Base-by-base conservation (phyloP, 2,113 vertebrate species). In the Cyanoramphus novaezelandiae region DNA sequence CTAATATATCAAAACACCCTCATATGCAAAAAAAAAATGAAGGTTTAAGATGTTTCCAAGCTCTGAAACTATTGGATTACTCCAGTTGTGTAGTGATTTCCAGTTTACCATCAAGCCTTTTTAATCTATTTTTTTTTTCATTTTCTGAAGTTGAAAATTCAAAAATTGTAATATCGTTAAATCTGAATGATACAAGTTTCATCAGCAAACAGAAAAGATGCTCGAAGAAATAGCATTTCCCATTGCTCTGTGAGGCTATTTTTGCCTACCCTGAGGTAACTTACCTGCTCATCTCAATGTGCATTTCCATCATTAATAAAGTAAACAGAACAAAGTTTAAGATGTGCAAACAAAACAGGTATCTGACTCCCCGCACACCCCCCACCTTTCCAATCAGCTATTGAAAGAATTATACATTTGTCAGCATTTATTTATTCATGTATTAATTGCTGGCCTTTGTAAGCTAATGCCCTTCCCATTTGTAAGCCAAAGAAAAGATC, bases 321-420 rank as follows among this genome's bases (percentile, higher is more conserved):
- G 65, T 7, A 46, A 78, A 63, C 11, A 47, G 12, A 90, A 28
- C 8, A 20, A 85, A 67, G 17, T 41, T 59, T 19, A 28, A n/a
- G 28, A 37, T 50, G 19, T 23, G 7, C 10, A 90, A 88, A 57
- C 5, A 41, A 55, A 64, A 9, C 16, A 44, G 18, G 29, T 8
- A n/a, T 3, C 39, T 88, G 17, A 55, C 24, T 72, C 17, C 8
- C 5, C 2, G 41, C 2, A 1, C 4, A 4, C 1, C 4, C 4
- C 2, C 3, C 2, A 2, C 4, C 7, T 21, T 91, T 71, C 43
- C 49, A 81, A 75, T 63, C 28, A 68, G 17, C 7, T 82, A 8
- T 20, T 59, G 18, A 95, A 71, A 31, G 7, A 65, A 82, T 69
- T 39, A 17, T 25, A 5, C 21, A 13, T 87, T 81, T 70, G 0